Evolutionary conservation across 2,888 invertebrate genomes (phyloP), one percentile per base, ranked within the genome.

Genomic region (Pseudococcus jackbeardsleyi): DNA sequence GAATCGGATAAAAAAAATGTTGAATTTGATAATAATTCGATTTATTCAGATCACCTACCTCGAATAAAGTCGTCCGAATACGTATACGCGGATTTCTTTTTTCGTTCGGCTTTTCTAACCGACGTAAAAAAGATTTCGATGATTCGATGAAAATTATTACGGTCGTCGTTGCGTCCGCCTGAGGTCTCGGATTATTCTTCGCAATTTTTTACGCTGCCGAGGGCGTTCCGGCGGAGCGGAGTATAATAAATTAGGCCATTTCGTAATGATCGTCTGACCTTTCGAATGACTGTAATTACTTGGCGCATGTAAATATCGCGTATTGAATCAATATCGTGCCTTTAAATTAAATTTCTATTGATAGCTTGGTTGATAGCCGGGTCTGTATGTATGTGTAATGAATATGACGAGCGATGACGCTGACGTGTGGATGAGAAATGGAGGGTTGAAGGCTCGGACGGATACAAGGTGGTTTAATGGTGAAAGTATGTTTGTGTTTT

Each of bases 1-100:
- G 68, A 72, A 72, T 72, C 68, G 68, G 12, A 72, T 72, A 64
- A 11, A 72, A 72, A 72, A 72, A 72, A 72, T 72, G 68, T 72
- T 72, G 68, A 72, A 72, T 72, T 72, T 72, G 68, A 33, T 72
- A 33, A 72, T 72, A 72, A 72, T 33, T 33, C 68, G 68, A 72
- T 72, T 72, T 33, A 72, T 72, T 72, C 33, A 72, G 64, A 22
- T 64, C 64, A 64, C 64, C 64, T 64, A 22, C 22, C 22, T 22
- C 64, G 64, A 64, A 64, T 64, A 64, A 64, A 64, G 64, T 64
- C 64, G 22, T 64, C 22, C 64, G 22, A 12, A 22, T 64, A 64
- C 22, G 22, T 64, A 64, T 64, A 64, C 4, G 64, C 19, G 64
- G 64, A 64, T 64, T 64, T 64, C 12, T 17, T 54, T 54, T 54